Conservation (phyloP, 2,888 invertebrate species). For the Gasteruption jaculator region DNA sequence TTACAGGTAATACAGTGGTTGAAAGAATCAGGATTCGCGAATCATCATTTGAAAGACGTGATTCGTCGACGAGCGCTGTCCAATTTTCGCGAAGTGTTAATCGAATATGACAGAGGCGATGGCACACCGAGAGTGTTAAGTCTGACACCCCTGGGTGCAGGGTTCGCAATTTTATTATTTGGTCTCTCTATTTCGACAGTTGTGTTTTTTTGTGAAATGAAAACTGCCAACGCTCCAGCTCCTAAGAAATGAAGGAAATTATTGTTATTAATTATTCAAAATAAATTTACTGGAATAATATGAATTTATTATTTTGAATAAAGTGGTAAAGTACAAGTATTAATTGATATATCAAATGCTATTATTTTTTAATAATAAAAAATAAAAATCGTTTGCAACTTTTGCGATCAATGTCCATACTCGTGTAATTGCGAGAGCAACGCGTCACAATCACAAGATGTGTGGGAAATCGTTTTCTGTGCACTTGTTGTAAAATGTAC, state of each 20-base stretch:
- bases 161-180: conserved; percentile 32
- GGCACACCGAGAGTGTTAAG: conserved; percentile 27
- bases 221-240: conserved; percentile 14
- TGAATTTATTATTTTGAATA: too few species aligned
- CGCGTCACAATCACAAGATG: too few species aligned
- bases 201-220: conserved; percentile 35
- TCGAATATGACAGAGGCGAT: conserved; percentile 34
- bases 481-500: too few species aligned
- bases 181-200: conserved; percentile 32
- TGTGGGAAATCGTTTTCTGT: too few species aligned
- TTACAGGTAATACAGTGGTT: conserved; percentile 34
- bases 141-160: conserved; percentile 39
- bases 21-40: conserved; percentile 34
- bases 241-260: not conserved
- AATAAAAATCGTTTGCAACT: too few species aligned
- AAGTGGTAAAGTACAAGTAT: too few species aligned
- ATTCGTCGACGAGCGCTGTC: conserved; percentile 31
- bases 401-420: too few species aligned
- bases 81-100: conserved; percentile 33
- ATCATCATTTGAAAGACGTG: conserved; percentile 35
- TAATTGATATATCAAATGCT: too few species aligned
- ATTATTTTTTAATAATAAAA: too few species aligned
- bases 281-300: too few species aligned
- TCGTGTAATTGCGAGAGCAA: too few species aligned
- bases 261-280: too few species aligned